Evolutionary conservation across 2,888 invertebrate species (phyloP).

Genomic region (Hyppa rectilinea): DNA sequence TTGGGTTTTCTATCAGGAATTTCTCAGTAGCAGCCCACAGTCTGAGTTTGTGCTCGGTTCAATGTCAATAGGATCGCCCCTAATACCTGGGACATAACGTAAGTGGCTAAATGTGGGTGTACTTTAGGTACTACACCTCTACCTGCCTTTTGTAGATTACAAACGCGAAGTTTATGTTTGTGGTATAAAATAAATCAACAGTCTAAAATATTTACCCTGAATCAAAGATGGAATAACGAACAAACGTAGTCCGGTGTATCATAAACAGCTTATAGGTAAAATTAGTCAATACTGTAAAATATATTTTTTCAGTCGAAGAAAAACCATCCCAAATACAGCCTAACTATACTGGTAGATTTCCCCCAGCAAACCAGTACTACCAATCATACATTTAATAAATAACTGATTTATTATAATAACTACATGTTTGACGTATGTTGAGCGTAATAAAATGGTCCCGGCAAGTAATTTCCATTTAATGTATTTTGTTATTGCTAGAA

Average conservation of each 20-base stretch:
- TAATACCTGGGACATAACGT: too few species aligned
- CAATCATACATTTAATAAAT: background rate
- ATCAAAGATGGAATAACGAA: background rate
- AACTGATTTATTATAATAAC: constrained; percentile 7
- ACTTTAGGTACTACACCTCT: too few species aligned
- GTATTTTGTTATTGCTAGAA: constrained; percentile 29
- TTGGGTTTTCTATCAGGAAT: too few species aligned
- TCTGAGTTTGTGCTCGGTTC: too few species aligned
- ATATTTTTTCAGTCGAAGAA: background rate
- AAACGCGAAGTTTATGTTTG: too few species aligned
- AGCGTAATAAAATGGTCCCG: constrained; percentile 31
- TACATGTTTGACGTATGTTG: background rate
- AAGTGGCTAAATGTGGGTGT: too few species aligned
- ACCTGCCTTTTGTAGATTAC: too few species aligned
- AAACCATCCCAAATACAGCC: too few species aligned
- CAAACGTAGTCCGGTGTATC: background rate
- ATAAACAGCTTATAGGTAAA: too few species aligned
- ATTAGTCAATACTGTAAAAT: background rate
- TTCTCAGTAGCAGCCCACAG: too few species aligned
- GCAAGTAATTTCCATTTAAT: constrained; percentile 15
- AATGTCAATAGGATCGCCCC: too few species aligned
- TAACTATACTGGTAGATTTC: background rate
- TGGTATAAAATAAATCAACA: background rate
- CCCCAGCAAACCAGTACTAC: background rate
- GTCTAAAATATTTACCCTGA: constrained; percentile 5